A percentile compares a stretch with the other conserved stretches of the same genome.
These are phyloP conservation scores for Tapirus terrestris DNA, from an alignment of 2,113 vertebrate genomes.

Conservation along the genomic window DNA sequence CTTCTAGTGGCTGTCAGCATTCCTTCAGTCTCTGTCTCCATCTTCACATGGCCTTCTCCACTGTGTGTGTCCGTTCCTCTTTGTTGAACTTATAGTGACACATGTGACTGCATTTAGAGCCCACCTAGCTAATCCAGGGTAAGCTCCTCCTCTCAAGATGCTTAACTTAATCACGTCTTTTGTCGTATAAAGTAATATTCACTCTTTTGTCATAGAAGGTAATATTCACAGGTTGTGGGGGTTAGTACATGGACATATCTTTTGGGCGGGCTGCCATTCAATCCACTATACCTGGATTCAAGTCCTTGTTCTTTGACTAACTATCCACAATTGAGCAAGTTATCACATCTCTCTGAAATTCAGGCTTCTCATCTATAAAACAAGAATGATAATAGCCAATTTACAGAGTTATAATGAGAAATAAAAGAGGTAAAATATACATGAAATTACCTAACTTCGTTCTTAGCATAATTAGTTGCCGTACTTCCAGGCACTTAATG, in stretches of 20 bases:
- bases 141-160: not conserved
- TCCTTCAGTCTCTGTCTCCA: not conserved
- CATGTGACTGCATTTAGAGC: not conserved
- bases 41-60: not conserved
- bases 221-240: not conserved
- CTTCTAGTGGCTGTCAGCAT: not conserved
- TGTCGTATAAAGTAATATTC: not conserved
- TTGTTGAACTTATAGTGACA: not conserved
- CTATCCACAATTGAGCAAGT: not conserved
- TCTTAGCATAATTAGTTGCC: not conserved
- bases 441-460: not conserved
- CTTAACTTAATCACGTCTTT: not conserved
- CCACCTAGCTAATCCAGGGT: not conserved
- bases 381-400: not conserved
- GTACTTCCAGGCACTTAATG: not conserved
- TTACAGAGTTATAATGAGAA: conserved; percentile 8
- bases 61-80: not conserved
- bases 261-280: not conserved
- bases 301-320: not conserved
- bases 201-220: not conserved
- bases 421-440: not conserved
- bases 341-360: not conserved
- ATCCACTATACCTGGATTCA: not conserved
- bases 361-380: not conserved
- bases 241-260: not conserved